Base-by-base conservation (phyloP, 2,113 vertebrate species). In the Coracopsis vasa region DNA sequence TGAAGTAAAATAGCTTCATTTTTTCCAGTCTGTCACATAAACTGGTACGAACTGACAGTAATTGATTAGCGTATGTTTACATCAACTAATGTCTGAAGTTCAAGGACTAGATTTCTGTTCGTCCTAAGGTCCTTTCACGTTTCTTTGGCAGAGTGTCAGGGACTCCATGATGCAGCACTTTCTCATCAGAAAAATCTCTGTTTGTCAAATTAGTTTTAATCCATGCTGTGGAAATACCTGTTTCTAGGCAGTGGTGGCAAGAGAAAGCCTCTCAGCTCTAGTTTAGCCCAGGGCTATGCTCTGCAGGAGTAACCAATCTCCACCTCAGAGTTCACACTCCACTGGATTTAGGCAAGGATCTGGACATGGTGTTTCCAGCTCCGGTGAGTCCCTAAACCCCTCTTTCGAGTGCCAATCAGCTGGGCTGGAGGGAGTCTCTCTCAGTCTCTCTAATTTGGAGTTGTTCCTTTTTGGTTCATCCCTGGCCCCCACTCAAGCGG, bases 181-280 rank as follows among this genome's bases (percentile, higher is more conserved):
- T 91, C 79, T 85, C 58, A 45, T 62, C 71, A 92, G 74, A 84
- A 97, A 92, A 85, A 73, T 56, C 44, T 89, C 41, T 85, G 8
- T 94, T 93, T 95, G 74, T 90, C 81, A 88, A 95, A 89, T 89
- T 64, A 87, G 14, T 87, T 95, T 71, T 81, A 87, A 91, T 81
- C 65, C 0, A 0, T 35, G 18, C 65, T 69, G 71, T 0, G 1
- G 87, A 82, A 90, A 77, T 91, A 24, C 6, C 84, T 77, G 28
- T 56, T 92, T 60, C 62, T 48, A 51, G 72, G 70, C 47, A 29
- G 66, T 37, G 66, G n/a, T 85, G 87, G 53, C 58, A 86, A 74
- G 78, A 90, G 70, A 77, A 97, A 90, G 28, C 1, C 0, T 48
- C 65, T 84, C 33, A 14, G 21, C 71, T 48, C 39, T 66, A 14